These are phyloP conservation scores for Heliconius hortense DNA, from an alignment of 2,888 invertebrate genomes.

Conservation along the genomic window DNA sequence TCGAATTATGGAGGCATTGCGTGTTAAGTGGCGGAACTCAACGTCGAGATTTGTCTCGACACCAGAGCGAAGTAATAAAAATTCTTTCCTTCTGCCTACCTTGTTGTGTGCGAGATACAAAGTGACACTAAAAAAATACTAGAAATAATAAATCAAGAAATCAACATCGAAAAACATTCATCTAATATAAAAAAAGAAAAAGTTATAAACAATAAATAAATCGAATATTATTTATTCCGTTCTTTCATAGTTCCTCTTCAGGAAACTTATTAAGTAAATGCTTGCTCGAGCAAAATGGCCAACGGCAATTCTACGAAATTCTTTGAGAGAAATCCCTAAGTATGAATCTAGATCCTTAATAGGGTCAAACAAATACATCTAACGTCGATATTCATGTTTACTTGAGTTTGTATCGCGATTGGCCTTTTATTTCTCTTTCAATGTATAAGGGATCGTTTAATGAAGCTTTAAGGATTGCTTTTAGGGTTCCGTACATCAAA, in stretches of 20 bases:
- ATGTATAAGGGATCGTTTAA: neutral
- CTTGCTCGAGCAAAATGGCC: neutral
- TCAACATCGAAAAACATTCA: neutral
- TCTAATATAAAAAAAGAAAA: neutral
- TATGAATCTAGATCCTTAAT: conserved; percentile 6
- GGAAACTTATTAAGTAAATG: neutral
- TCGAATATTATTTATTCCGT: neutral
- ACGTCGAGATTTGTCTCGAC: no score
- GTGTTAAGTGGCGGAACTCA: no score
- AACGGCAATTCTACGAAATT: neutral
- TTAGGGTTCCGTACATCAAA: no score
- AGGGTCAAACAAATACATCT: conserved; percentile 2
- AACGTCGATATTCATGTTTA: neutral
- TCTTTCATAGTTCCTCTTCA: neutral
- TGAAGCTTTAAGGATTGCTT: neutral
- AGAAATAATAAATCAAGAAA: neutral
- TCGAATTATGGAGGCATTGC: no score
- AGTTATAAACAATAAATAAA: neutral
- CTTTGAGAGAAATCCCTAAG: neutral
- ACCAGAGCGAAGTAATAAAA: no score
- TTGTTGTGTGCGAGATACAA: no score
- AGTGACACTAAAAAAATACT: neutral
- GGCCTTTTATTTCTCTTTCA: neutral
- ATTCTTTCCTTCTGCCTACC: no score
- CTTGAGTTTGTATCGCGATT: neutral